Base-by-base conservation (phyloP, 1,140 invertebrate genomes). In the Drosophila yakuba region DNA sequence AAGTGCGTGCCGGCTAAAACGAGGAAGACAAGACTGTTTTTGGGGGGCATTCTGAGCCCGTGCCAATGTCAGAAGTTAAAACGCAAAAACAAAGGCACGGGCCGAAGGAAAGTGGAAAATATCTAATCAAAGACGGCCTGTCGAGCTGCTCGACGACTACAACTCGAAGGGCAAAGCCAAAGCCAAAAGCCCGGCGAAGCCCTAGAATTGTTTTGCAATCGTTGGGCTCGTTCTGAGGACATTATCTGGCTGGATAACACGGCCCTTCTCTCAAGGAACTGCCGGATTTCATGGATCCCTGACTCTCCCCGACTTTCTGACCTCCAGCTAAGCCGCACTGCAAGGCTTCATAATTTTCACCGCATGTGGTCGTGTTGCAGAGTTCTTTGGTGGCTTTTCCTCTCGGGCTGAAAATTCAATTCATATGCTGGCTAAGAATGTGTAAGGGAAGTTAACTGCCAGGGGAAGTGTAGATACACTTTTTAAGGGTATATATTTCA, bases 311-410 rank as follows among this genome's bases (percentile, higher is more conserved):
- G 32, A 32, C 32, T 10, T 10, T 32, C 8, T 32, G 32, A 51
- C 51, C 60, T 12, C 45, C 39, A 43, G 58, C 55, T 82, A 83
- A 82, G 79, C 79, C 68, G 58, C 54, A 48, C 44, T 74, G 78
- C 82, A 74, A 56, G 82, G 82, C 69, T 85, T 76, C 82, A 88
- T 85, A 85, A 88, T 82, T 77, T 82, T 63, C 82, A 86, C 82
- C 82, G 50, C 82, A 85, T 78, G 82, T 51, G 81, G 78, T 56
- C 57, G 74, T 25, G 58, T 69, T 63, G 74, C 50, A 50, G 25
- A 57, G 56, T 55, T 58, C 68, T 71, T 43, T 38, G 62, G 54
- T 67, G 66, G 45, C 61, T 55, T 17, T 52, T 14, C 38, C 41
- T 54, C 41, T 52, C 20, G 43, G 44, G n/a, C 25, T 57, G 54